Evolutionary conservation across 2,113 vertebrate species (phyloP).

Genomic region (Nothoprocta pentlandii): DNA sequence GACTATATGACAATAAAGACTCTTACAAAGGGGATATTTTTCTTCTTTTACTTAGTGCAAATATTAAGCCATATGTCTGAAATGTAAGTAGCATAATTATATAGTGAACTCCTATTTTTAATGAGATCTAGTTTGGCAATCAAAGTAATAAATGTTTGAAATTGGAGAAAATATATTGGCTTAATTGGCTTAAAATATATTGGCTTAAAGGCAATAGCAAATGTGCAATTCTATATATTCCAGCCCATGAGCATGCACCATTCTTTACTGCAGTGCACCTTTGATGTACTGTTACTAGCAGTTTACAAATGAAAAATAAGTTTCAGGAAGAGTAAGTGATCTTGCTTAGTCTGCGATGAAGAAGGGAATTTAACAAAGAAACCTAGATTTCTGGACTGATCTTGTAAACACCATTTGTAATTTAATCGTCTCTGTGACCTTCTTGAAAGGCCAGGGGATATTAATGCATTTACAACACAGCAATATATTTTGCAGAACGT

Average conservation of each 20-base stretch:
- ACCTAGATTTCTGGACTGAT: not conserved
- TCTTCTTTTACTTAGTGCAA: not conserved
- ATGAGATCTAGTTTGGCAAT: not conserved
- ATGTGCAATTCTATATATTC: not conserved
- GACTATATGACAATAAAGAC: not conserved
- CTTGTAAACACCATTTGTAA: not conserved
- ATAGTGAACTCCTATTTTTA: not conserved
- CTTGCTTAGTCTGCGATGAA: not conserved
- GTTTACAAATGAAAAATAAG: not conserved
- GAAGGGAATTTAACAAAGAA: not conserved
- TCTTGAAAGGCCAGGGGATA: not conserved
- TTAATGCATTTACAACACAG: not conserved
- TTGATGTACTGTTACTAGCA: not conserved
- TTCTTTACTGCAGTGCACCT: not conserved
- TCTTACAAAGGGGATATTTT: accelerated
- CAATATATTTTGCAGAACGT: not conserved
- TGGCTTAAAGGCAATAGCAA: not conserved
- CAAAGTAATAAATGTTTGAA: not conserved
- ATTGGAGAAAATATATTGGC: not conserved
- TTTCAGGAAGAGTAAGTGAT: not conserved
- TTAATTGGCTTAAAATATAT: not conserved
- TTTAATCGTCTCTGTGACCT: not conserved
- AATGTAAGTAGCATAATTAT: not conserved
- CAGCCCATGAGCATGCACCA: not conserved
- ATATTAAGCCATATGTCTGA: not conserved